Evolutionary conservation across 2,797 vertebrate genomes (phyloP).

Genomic region (Monodelphis domestica): DNA sequence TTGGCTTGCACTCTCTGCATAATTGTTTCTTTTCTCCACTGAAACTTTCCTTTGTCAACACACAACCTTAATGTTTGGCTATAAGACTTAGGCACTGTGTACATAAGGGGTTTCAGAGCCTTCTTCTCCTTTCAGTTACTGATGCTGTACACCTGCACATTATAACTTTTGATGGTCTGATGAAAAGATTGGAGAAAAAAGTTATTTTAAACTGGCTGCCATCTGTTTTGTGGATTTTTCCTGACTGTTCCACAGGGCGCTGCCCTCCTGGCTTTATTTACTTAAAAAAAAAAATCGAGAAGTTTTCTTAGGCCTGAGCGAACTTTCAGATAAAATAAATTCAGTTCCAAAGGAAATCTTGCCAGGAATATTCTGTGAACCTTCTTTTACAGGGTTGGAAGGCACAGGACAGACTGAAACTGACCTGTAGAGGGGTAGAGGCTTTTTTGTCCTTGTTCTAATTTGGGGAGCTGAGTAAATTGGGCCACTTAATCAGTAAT

Average conservation of each 20-base stretch:
- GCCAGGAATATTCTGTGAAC: not conserved
- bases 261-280: constrained; percentile 43
- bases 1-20: constrained; percentile 10
- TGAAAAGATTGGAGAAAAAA: constrained; percentile 12
- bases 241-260: not conserved
- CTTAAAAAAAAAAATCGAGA: constrained; percentile 50
- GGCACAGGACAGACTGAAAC: constrained; percentile 28
- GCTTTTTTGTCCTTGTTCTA: constrained; percentile 31
- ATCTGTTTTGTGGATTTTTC: constrained; percentile 35
- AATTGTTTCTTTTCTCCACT: not conserved
- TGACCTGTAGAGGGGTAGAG: constrained; percentile 8
- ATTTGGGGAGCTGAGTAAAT: not conserved
- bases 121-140: not conserved
- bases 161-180: not conserved
- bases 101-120: not conserved
- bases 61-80: not conserved
- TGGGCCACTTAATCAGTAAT: not conserved
- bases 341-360: constrained; percentile 17
- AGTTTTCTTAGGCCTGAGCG: constrained; percentile 31
- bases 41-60: not conserved
- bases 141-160: not conserved
- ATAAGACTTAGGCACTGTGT: not conserved
- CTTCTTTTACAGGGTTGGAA: not conserved
- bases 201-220: constrained; percentile 10
- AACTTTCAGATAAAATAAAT: constrained; percentile 44